Evolutionary conservation across 2,797 vertebrate genomes (phyloP).

Genomic region (Falco columbarius): DNA sequence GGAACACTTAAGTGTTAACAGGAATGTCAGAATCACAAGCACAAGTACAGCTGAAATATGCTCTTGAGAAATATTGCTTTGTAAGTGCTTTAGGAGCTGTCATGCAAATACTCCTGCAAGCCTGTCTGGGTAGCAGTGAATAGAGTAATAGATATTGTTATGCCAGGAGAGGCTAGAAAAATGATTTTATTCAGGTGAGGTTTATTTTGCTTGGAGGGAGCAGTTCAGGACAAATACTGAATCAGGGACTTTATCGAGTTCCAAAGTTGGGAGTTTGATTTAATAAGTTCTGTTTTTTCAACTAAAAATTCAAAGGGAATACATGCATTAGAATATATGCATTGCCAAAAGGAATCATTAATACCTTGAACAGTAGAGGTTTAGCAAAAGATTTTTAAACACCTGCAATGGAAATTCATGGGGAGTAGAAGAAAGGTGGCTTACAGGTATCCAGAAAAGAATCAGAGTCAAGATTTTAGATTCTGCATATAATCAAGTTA

Average conservation of each 20-base stretch:
- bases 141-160: neutral
- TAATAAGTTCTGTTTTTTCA: neutral
- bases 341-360: neutral
- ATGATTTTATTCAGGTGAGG: neutral
- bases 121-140: neutral
- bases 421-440: neutral
- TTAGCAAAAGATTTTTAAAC: neutral
- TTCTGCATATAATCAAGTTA: neutral
- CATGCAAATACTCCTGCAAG: neutral
- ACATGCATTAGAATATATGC: accelerated
- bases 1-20: neutral
- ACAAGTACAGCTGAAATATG: neutral
- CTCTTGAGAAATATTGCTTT: neutral
- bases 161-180: neutral
- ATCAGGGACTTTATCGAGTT: neutral
- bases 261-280: neutral
- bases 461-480: neutral
- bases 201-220: neutral
- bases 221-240: neutral
- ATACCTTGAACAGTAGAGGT: neutral
- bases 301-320: neutral
- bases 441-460: neutral
- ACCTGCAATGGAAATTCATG: neutral
- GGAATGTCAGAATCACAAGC: neutral
- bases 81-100: neutral